Base-by-base conservation (phyloP, 2,113 vertebrate species). In the Chionis minor region DNA sequence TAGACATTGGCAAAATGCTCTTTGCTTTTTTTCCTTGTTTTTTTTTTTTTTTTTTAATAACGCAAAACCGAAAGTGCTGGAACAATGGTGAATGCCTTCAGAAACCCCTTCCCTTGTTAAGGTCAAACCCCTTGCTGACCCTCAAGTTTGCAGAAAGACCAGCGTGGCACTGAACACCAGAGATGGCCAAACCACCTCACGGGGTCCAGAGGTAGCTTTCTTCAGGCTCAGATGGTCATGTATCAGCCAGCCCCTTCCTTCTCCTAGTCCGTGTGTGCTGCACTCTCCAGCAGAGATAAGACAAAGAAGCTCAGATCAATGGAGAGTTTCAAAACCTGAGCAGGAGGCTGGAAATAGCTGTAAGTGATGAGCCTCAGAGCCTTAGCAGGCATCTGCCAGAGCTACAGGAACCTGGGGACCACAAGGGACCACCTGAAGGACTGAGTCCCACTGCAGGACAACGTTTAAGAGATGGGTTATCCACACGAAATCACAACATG, bases 401-500 rank as follows among this genome's bases (percentile, higher is more conserved):
- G 49, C 22, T 78, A 28, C 51, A 66, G 3, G 47, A 38, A 61
- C 9, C 2, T 13, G 13, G 10, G 18, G 42, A 44, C 42, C 30
- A 35, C 32, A 10, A 49, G 13, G 4, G 7, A 26, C 15, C 54
- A 44, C 42, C n/a, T 45, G 32, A 69, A 63, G n/a, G 62, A 44
- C 40, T 15, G 26, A 47, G n/a, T 9, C 5, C 23, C 15, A 19
- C 40, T n/a, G 40, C 26, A 82, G 20, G 27, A 67, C 49, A 40
- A 23, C 1, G 0, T 12, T 6, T 66, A 33, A 55, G 35, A 62
- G 35, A 27, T 40, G 8, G 21, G 28, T 45, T 20, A 62, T 9
- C 35, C 35, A n/a, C 47, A 40, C 0, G 0, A 40, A 14, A 63
- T n/a, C 32, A n/a, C 13, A 86, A 70, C 12, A 14, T 0, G 0